Base-by-base conservation (phyloP, 2,797 vertebrate species). In the Cynopterus sphinx region DNA sequence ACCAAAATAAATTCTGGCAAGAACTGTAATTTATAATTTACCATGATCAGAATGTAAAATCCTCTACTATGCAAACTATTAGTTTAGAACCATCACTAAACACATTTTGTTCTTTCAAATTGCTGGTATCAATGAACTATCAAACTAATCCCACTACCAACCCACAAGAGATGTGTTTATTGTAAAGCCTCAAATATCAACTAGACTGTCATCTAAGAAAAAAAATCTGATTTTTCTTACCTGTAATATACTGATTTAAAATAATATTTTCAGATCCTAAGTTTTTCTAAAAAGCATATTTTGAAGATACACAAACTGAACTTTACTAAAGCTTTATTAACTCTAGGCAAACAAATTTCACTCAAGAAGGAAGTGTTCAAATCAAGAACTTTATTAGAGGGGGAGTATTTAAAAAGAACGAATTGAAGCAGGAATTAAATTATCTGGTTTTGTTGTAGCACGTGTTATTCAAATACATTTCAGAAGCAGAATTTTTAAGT, bases 271-370 rank as follows among this genome's bases (percentile, higher is more conserved):
- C 71, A 87, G 57, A 68, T 74, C 31, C 68, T 84, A 77, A 46
- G 7, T 31, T 83, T 33, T 39, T 88, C 84, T 7, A 43, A 53
- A 57, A 5, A 43, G 28, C 79, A 28, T 87, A 90, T 59, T 91
- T 87, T 93, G 63, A 96, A 94, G n/a, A 95, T 39, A 77, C 11
- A 90, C 63, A 95, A 96, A 86, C 46, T 87, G 12, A 91, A 79
- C 53, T 91, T 89, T 67, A 88, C 39, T 86, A 63, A 65, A 78
- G 13, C 31, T 89, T 90, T 71, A 86, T 81, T 95, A 84, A 79
- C 93, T 93, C 63, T 92, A 86, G 86, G 81, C 70, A 94, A 92
- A 96, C 59, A 96, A 96, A 92, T 95, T 93, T 96, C 71, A 96
- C 89, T 91, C 89, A 94, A 85, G 74, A 96, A 92, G 55, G 68